Evolutionary conservation across 2,888 invertebrate genomes (phyloP), one percentile per base, ranked within the genome.

Genomic region (Idaea aversata): DNA sequence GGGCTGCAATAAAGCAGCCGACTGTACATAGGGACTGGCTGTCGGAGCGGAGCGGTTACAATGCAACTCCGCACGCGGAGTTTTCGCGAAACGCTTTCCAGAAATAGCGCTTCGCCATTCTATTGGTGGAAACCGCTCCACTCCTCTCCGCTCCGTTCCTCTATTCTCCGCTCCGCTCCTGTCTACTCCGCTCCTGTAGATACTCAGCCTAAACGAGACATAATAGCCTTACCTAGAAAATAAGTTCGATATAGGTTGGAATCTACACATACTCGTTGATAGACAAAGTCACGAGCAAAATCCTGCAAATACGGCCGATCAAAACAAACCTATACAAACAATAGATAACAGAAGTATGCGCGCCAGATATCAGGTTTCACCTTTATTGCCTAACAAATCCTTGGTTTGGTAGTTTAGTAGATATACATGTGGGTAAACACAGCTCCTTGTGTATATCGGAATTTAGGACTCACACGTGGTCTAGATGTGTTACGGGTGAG

Each of bases 341-440:
- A 57, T 61, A 62, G 70, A 69, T 69, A 67, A 68, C 61, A 60
- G 57, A 61, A 64, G 68, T 67, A 70, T 67, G 65, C 61, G 61
- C 47, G 47, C 13, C 47, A 47, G 47, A 47, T 47, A 47, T 47
- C 47, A 58, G 34, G 38, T 68, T 68, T 67, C 65, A 62, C 61
- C 65, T 65, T 61, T 57, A 64, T 66, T 66, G 65, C 65, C 25
- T 66, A 65, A 65, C 66, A 60, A 61, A 69, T 65, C 67, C 71
- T 67, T 69, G 64, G 15, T 16, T 15, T 15, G 59, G 34, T 59
- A 25, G 59, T 25, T 7, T 59, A 59, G 59, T 58, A 59, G 15
- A 34, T 15, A 34, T 25, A 47, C 47, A 7, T 15, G 34, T 15
- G 59, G 15, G 59, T 34, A 59, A 59, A 59, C 59, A 34, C 59